Base-by-base conservation (phyloP, 2,888 invertebrate genomes). In the Drosophila demipolita region DNA sequence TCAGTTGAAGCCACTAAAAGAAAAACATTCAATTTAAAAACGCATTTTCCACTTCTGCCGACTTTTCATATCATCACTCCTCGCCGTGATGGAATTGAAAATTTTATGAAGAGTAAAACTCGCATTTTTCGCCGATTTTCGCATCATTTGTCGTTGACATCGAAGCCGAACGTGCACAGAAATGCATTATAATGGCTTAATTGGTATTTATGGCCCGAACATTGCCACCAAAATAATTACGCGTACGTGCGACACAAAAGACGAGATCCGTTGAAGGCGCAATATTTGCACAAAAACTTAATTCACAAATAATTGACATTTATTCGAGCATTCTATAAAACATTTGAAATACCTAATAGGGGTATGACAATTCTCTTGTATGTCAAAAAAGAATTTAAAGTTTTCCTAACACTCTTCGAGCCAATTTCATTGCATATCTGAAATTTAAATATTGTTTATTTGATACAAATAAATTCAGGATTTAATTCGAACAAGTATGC, bases 181-280 rank as follows among this genome's bases (percentile, higher is more conserved):
- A 81, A 68, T 80, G 70, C 77, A 66, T 58, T 75, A 78, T 87
- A 85, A 85, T 88, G 71, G 72, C 83, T 88, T 85, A 85, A 85
- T 85, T 85, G 88, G 81, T 89, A 89, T 78, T 85, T 86, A 88
- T 75, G 78, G 48, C 55, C 54, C 58, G 65, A 57, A 57, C 75
- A 73, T 53, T 45, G 62, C 53, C n/a, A 57, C 54, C 60, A 55
- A 42, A 61, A 67, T 68, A 73, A 67, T 80, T 65, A 67, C 53
- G 57, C 45, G 69, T 55, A 78, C 89, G 82, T 89, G 84, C 50
- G 12, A 55, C 26, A 55, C 26, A 26, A n/a, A 12, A n/a, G 12
- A 55, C 66, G 67, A 69, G 48, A 58, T 52, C 23, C n/a, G 32
- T 48, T 20, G 45, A 36, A 66, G 78, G 45, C 58, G 42, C 29